Base-by-base conservation (phyloP, 1,140 invertebrate genomes). In the Eurytemora carolleeae region DNA sequence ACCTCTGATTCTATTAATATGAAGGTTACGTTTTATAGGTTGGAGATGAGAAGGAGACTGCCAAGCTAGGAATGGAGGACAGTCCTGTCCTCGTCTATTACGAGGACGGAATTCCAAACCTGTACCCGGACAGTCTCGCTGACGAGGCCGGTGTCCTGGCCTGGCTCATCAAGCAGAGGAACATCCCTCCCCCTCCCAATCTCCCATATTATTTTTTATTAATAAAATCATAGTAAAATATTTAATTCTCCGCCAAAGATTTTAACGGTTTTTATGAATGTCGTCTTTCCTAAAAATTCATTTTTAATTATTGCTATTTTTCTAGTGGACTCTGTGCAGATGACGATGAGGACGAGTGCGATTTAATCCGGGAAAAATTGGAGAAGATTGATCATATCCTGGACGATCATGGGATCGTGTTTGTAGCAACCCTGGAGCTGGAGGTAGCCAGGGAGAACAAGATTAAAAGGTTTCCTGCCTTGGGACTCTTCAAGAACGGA, bases 331-430 rank as follows among this genome's bases (percentile, higher is more conserved):
- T 81, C 57, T 91, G 87, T 68, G 85, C 53, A 2, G 60, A 88
- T 67, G 84, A 87, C 61, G 86, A 84, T 15, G 54, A 69, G 23
- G 82, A 87, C 67, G 82, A 89, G 67, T 92, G 87, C 67, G 84
- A 87, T 64, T 80, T 82, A 64, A 85, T 89, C 59, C 73, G 91
- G 16, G 79, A 85, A 15, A 86, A 90, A 70, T 71, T 94, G 58
- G 89, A 94, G 70, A 88, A 89, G 66, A 90, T 93, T 67, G 90
- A 95, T 67, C 88, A 92, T 71, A 88, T 93, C 71, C 73, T 91
- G 1, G 90, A 93, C 70, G 88, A 92, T 74, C 85, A 86, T 65
- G 90, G 89, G 55, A 93, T 94, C 65, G 85, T 91, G 61, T 91
- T 94, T 71, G 88, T 93, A 0, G 91, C 92, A 72, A 94, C 89